Evolutionary conservation across 2,113 vertebrate genomes (phyloP).

Genomic region (Bostrychus sinensis): DNA sequence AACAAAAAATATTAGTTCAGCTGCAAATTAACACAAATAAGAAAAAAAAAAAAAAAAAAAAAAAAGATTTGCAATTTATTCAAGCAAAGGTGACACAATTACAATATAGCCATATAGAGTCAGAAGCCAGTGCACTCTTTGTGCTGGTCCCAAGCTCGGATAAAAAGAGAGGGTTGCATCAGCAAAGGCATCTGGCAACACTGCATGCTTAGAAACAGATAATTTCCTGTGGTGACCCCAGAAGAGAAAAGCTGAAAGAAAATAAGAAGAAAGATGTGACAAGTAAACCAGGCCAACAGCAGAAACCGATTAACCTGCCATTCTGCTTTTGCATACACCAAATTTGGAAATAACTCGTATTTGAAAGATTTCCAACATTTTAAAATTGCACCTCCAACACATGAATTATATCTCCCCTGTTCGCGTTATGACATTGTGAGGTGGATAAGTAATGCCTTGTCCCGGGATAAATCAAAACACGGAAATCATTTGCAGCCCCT

Average conservation of each 20-base stretch:
- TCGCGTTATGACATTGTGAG: slow-evolving; percentile 28
- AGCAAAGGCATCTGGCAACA: background rate
- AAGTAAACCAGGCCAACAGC: slow-evolving; percentile 12
- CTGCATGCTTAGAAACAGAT: background rate
- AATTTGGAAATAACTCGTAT: slow-evolving; percentile 8
- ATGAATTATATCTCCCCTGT: slow-evolving; percentile 12
- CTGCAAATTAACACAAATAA: no score
- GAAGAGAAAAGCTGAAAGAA: background rate
- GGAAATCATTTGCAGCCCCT: slow-evolving; percentile 44
- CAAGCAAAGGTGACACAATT: slow-evolving; percentile 4
- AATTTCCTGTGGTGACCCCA: background rate
- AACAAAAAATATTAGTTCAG: no score
- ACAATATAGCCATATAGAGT: no score
- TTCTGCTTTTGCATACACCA: slow-evolving; percentile 13
- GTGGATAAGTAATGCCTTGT: slow-evolving; percentile 23
- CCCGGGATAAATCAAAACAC: slow-evolving; percentile 49
- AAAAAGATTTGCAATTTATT: background rate
- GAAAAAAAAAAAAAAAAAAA: no score
- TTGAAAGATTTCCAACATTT: slow-evolving; percentile 7
- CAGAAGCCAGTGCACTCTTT: background rate
- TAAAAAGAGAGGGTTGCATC: background rate
- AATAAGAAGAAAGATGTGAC: no score
- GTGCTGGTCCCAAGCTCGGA: background rate
- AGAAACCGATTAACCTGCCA: slow-evolving; percentile 10
- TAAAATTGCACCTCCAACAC: slow-evolving; percentile 15